These are phyloP conservation scores for Euclidia mi DNA, from an alignment of 2,888 invertebrate species.

Conservation along the genomic window DNA sequence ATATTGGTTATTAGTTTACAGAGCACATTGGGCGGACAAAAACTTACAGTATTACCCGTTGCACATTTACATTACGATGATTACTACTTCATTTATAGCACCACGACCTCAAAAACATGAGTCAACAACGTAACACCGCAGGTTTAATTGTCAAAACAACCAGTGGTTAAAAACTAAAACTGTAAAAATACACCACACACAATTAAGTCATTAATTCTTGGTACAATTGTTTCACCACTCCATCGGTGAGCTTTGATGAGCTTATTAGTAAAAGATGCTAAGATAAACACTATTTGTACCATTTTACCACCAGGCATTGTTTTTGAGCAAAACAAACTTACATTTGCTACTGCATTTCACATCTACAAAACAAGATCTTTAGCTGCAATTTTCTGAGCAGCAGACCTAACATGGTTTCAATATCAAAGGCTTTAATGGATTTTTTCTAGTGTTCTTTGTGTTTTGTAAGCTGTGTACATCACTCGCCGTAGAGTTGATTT, in stretches of 20 bases:
- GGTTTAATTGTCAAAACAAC: too few relatives aligned
- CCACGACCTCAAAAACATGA: too few relatives aligned
- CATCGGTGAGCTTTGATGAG: constrained; percentile 30
- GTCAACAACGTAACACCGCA: too few relatives aligned
- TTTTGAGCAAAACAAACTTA: constrained; percentile 29
- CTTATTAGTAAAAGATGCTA: constrained; percentile 44
- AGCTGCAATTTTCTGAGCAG: constrained; percentile 1
- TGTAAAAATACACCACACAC: too few relatives aligned
- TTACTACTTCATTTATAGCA: too few relatives aligned
- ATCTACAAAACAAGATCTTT: neutral
- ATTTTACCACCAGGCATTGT: constrained; percentile 42
- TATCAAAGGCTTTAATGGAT: constrained; percentile 24
- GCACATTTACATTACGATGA: too few relatives aligned
- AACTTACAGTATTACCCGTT: too few relatives aligned
- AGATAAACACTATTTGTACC: constrained; percentile 49
- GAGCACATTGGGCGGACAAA: too few relatives aligned
- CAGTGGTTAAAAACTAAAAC: too few relatives aligned
- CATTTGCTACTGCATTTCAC: constrained; percentile 12
- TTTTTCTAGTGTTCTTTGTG: constrained; percentile 25
- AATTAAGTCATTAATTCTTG: neutral
- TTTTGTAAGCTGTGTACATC: constrained; percentile 34
- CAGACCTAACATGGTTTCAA: constrained; percentile 21
- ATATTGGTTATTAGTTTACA: too few relatives aligned
- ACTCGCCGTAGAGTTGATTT: constrained; percentile 21
- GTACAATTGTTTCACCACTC: constrained; percentile 25